phyloP scores from a whole-genome alignment of 2,888 invertebrate species.

The Julus scanicus region DNA sequence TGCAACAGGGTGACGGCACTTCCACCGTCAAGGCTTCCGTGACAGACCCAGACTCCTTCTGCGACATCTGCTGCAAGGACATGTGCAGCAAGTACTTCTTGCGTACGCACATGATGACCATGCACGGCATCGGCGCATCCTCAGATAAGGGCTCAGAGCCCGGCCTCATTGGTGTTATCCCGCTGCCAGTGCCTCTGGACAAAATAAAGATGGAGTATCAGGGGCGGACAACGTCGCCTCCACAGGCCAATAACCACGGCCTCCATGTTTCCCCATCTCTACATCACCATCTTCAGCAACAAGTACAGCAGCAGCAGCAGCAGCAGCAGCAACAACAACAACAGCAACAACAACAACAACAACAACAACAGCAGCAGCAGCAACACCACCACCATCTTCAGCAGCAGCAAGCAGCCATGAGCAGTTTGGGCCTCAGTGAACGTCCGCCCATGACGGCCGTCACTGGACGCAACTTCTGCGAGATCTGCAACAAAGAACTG shows the following conservation, averaged over 20 bases:
- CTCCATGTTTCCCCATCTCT: neutral
- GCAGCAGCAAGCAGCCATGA: slow-evolving; percentile 45
- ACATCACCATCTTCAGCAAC: neutral
- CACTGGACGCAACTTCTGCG: slow-evolving; percentile 80
- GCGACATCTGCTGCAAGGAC: slow-evolving; percentile 73
- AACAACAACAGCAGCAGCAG: too few relatives aligned
- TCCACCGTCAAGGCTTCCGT: slow-evolving; percentile 51
- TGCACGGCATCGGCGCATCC: slow-evolving; percentile 73
- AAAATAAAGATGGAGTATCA: slow-evolving; percentile 48
- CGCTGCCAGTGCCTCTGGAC: slow-evolving; percentile 61
- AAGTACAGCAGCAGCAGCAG: too few relatives aligned
- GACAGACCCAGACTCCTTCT: slow-evolving; percentile 63
- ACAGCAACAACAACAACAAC: slow-evolving; percentile 3
- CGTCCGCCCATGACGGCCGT: slow-evolving; percentile 57
- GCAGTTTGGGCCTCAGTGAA: slow-evolving; percentile 52
- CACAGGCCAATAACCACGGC: slow-evolving; percentile 46
- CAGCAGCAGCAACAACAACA: neutral
- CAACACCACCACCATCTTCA: neutral
- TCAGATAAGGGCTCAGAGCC: slow-evolving; percentile 74
- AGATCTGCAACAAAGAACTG: slow-evolving; percentile 97
- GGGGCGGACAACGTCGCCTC: slow-evolving; percentile 51
- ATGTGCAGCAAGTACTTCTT: slow-evolving; percentile 74
- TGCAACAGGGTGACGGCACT: neutral
- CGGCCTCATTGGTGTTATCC: slow-evolving; percentile 78
- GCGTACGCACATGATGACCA: slow-evolving; percentile 69